Evolutionary conservation across 2,797 vertebrate species (phyloP), one percentile per base, ranked within the genome.

Genomic region (Coracias cyanogaster): DNA sequence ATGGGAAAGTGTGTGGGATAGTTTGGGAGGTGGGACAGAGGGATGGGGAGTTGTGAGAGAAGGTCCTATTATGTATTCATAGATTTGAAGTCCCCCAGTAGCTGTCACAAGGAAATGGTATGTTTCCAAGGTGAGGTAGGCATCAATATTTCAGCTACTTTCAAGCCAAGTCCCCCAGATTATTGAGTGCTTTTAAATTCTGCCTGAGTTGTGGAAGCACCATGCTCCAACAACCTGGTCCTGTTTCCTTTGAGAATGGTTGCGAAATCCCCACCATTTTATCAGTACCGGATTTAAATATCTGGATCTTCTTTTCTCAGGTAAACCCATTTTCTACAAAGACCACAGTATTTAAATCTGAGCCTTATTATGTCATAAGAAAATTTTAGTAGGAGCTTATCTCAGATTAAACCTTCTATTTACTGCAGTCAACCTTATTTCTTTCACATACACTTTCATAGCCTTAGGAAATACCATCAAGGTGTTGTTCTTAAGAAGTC

Each of bases 381-480:
- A 91, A 81, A 65, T 85, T 85, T 82, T 90, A 76, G 54, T 79
- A 43, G 89, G 71, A 77, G 48, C 65, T 86, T 94, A 89, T 77
- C 82, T 73, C 65, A 64, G 67, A 2, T 31, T 77, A 78, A 66
- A 64, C 33, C 28, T 89, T 67, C 21, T 21, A 45, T 82, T 94
- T 82, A 35, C 26, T 69, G 79, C 29, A 72, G 29, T 48, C 5
- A 0, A 24, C 69, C 55, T 90, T 71, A n/a, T 64, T 94, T 94
- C 73, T 94, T 93, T 83, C 72, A 49, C 29, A 35, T 45, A 26
- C 9, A 1, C 48, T 71, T 93, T 73, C 73, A 39, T 29, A 86
- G 74, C 73, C 45, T 64, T 62, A 70, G 73, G 72, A 95, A 94
- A 81, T 41, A 57, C 6, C 3, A 48, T 79, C 43, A 70, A 62